A percentile compares a stretch with the other conserved stretches of the same genome.
Evolutionary conservation across 2,888 invertebrate species (phyloP).

Genomic region (Drosophila hamatofila): DNA sequence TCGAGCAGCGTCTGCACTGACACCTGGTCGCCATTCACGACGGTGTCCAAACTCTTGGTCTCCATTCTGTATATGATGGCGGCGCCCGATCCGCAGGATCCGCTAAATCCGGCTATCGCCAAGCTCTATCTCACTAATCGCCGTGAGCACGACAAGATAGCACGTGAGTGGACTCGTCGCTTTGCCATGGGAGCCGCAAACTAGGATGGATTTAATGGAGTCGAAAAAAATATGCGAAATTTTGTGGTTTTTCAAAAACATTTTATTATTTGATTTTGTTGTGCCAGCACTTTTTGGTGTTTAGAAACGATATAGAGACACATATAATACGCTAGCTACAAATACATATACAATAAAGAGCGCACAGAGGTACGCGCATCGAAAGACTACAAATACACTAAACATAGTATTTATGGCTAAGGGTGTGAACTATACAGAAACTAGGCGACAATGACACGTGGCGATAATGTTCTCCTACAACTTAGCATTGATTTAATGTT

Average conservation of each 20-base stretch:
- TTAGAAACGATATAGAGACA: constrained; percentile 73
- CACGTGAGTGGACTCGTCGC: neutral
- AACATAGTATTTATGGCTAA: constrained; percentile 49
- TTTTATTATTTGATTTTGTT: constrained; percentile 69
- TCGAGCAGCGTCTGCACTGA: neutral
- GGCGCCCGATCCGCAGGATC: neutral
- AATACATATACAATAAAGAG: constrained; percentile 44
- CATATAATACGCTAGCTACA: constrained; percentile 60
- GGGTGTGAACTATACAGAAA: constrained; percentile 54
- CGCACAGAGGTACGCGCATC: neutral
- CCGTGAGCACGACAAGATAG: neutral
- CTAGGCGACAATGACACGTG: constrained; percentile 63
- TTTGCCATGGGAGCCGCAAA: neutral
- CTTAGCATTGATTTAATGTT: constrained; percentile 47
- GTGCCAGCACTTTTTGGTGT: constrained; percentile 85
- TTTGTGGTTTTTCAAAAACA: constrained; percentile 69
- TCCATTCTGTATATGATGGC: neutral
- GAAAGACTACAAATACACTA: constrained; percentile 39
- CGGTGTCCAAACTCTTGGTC: neutral
- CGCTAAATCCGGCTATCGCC: neutral
- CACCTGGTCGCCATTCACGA: neutral
- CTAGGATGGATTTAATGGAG: neutral
- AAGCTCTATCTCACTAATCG: neutral
- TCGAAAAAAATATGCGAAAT: neutral
- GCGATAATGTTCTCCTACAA: constrained; percentile 57